A percentile compares a stretch with the other conserved stretches of the same genome.
Conservation (phyloP, 2,888 invertebrate species). For the Bellardia pandia region DNA sequence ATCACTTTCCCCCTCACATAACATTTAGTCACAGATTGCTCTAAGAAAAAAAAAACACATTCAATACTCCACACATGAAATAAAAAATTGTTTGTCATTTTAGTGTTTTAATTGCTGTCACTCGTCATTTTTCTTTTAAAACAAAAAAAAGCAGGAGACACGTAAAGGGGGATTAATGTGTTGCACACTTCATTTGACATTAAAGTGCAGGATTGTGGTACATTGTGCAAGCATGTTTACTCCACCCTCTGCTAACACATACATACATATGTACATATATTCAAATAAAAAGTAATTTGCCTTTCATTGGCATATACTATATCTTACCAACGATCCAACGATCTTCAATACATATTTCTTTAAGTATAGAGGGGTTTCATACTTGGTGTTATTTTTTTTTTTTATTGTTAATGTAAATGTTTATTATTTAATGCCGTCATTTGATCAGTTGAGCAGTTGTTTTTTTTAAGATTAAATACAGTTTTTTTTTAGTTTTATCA, state of each 20-base stretch:
- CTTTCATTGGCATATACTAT: conserved; percentile 52
- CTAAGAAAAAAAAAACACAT: neutral
- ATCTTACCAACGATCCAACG: neutral
- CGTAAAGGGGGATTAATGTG: conserved; percentile 78
- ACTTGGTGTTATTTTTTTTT: conserved; percentile 5
- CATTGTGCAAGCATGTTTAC: neutral
- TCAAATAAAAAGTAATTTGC: conserved; percentile 52
- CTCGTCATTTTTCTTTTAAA: conserved; percentile 59
- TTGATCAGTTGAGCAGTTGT: conserved; percentile 76
- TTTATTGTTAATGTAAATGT: conserved; percentile 53
- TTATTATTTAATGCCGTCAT: conserved; percentile 80
- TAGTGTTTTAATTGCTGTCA: conserved; percentile 71
- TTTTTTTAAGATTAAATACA: conserved; percentile 68
- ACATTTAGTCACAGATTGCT: neutral
- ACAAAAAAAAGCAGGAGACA: neutral
- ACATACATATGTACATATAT: no score
- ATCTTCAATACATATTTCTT: conserved; percentile 29
- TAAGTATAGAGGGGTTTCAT: conserved; percentile 24
- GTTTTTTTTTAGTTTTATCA: conserved; percentile 45
- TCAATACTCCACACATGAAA: conserved; percentile 3
- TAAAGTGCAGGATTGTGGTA: conserved; percentile 63
- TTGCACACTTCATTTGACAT: conserved; percentile 82
- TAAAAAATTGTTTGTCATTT: conserved; percentile 69
- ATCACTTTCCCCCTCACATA: conserved; percentile 2
- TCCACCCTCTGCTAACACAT: conserved; percentile 12